These are phyloP conservation scores for Hippoglossus stenolepis DNA, from an alignment of 2,113 vertebrate species.

Conservation along the genomic window DNA sequence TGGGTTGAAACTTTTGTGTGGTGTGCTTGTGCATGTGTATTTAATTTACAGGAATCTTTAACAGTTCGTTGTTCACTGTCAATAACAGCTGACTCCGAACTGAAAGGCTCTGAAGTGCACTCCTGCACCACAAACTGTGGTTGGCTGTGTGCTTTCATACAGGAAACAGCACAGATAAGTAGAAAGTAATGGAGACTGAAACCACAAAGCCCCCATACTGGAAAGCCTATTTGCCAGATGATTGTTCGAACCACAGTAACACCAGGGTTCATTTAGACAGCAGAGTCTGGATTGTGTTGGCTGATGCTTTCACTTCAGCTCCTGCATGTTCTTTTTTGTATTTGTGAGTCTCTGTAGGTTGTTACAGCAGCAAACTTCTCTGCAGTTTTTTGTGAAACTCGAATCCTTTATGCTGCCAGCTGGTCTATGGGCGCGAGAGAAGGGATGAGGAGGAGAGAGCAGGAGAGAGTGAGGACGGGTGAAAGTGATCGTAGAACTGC, in stretches of 20 bases:
- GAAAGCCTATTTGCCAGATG: constrained; percentile 40
- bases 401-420: constrained; percentile 10
- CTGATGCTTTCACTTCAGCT: constrained; percentile 12
- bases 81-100: constrained; percentile 33
- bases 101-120: constrained; percentile 26
- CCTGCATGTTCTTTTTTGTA: constrained; percentile 25
- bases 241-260: constrained; percentile 38
- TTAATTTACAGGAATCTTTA: constrained; percentile 60
- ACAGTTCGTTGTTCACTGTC: constrained; percentile 30
- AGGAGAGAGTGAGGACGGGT: constrained; percentile 8
- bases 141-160: constrained; percentile 12
- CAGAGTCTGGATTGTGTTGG: constrained; percentile 12
- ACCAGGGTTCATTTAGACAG: constrained; percentile 38
- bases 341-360: constrained; percentile 17
- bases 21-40: neutral
- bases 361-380: constrained; percentile 32
- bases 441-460: neutral
- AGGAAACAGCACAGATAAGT: constrained; percentile 41
- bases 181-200: constrained; percentile 35
- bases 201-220: constrained; percentile 43
- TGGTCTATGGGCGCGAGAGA: neutral
- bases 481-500: neutral
- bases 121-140: constrained; percentile 22
- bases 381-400: constrained; percentile 20
- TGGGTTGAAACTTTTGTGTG: neutral